Evolutionary conservation across 2,888 invertebrate species (phyloP), one percentile per base, ranked within the genome.

Genomic region (Agrilus cyanescens): DNA sequence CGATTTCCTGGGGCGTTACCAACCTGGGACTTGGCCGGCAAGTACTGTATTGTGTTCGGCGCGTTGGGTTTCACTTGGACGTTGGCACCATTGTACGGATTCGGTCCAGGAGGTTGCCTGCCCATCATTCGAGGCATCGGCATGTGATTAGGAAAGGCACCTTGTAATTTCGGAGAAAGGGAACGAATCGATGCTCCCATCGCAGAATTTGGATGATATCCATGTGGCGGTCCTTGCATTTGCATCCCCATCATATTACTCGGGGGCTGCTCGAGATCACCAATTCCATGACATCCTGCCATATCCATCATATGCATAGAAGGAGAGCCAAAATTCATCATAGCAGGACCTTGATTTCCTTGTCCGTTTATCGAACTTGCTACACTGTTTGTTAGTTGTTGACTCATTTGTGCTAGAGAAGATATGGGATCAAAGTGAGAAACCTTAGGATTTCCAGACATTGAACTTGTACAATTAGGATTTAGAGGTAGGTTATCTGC

Each of bases 11-110:
- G 71, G 47, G 75, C 74, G 57, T 78, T 78, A 10, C 79, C 75
- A 57, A 82, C 80, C 62, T 90, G 90, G n/a, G 94, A 88, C 68
- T 93, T 77, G 40, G 93, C 89, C 15, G 96, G 96, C 65, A 95
- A 78, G 74, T 96, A 96, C 72, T 96, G 95, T 62, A 96, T 96
- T 31, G 96, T 96, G 68, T 96, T 96, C 0, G 96, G 95, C 10
- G 95, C 93, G 66, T 88, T 93, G 8, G 95, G 87, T 68, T 95
- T 95, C 18, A 96, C 93, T 69, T 90, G 89, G 33, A 90, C 85
- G 66, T 89, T 94, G 36, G 84, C 78, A 51, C 82, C 81, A 56
- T 82, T 81, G 58, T 80, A 80, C 2, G 76, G 74, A 58, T 72
- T 75, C 7, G 78, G 78, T 29, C 68, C 69, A 38, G 62, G 76